Conservation (phyloP, 2,113 vertebrate genomes). For the Nannospalax galili region DNA sequence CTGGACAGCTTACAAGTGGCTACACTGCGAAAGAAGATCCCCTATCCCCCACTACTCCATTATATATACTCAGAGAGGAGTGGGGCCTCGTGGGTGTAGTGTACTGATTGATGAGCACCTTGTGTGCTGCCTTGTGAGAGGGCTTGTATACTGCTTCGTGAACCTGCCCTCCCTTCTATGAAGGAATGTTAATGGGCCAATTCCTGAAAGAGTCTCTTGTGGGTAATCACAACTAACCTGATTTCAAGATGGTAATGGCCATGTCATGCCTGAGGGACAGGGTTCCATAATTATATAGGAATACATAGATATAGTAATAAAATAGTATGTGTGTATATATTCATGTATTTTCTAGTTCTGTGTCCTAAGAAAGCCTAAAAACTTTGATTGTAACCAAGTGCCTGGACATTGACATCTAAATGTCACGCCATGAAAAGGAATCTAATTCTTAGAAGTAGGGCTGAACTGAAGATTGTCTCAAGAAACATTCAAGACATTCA, state of each 20-base stretch:
- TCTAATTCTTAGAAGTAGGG: too few relatives aligned
- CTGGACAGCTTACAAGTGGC: neutral
- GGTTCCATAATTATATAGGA: neutral
- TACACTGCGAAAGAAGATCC: too few relatives aligned
- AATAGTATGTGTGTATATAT: neutral
- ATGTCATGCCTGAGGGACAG: neutral
- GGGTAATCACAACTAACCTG: neutral
- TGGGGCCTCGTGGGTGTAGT: neutral
- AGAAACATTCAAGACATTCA: neutral
- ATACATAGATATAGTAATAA: neutral
- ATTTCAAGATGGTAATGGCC: neutral
- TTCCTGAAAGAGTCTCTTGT: neutral
- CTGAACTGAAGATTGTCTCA: neutral
- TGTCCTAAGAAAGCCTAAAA: neutral
- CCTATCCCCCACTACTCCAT: too few relatives aligned
- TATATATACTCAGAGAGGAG: neutral
- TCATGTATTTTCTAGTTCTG: neutral
- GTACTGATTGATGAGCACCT: neutral
- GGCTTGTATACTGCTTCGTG: neutral
- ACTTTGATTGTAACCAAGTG: neutral
- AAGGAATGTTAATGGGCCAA: neutral
- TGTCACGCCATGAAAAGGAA: neutral
- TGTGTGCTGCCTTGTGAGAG: neutral
- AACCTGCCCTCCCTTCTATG: neutral
- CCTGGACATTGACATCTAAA: constrained; percentile 13